These are phyloP conservation scores for Anhinga anhinga DNA, from an alignment of 2,113 vertebrate species.

Conservation along the genomic window DNA sequence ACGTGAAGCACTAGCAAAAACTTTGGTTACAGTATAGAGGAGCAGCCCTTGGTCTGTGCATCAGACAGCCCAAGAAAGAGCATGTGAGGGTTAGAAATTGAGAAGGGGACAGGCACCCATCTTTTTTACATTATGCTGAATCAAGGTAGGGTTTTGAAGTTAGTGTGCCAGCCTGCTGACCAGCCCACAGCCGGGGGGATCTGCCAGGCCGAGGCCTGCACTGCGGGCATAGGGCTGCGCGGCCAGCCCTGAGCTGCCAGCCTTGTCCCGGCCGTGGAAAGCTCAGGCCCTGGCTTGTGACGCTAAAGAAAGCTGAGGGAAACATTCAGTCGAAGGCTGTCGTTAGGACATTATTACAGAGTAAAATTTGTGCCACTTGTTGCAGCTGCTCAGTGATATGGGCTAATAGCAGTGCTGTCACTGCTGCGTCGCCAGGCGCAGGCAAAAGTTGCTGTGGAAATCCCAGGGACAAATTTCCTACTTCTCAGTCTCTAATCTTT, in stretches of 20 bases:
- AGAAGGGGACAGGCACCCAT: not conserved
- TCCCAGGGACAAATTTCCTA: not conserved
- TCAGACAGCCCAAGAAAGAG: not conserved
- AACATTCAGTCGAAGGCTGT: not conserved
- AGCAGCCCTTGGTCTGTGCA: not conserved
- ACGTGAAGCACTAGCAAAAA: not conserved
- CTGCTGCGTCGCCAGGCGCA: not conserved
- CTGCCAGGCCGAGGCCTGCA: rapidly evolving
- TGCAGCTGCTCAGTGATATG: not conserved
- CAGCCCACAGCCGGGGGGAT: not conserved
- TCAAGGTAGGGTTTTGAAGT: not conserved
- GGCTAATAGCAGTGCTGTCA: not conserved
- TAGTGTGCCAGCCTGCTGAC: not conserved
- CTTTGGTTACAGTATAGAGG: not conserved
- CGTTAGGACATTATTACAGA: not conserved
- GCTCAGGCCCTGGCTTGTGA: not conserved
- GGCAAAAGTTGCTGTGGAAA: not conserved
- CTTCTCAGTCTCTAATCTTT: not conserved
- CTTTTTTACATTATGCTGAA: not conserved
- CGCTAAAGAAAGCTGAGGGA: not conserved
- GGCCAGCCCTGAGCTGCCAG: not conserved
- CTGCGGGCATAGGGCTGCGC: rapidly evolving
- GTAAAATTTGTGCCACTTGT: not conserved
- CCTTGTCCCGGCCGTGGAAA: not conserved
- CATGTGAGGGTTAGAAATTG: not conserved